These are phyloP conservation scores for Eciton burchellii DNA, from an alignment of 1,140 invertebrate genomes.

Conservation along the genomic window DNA sequence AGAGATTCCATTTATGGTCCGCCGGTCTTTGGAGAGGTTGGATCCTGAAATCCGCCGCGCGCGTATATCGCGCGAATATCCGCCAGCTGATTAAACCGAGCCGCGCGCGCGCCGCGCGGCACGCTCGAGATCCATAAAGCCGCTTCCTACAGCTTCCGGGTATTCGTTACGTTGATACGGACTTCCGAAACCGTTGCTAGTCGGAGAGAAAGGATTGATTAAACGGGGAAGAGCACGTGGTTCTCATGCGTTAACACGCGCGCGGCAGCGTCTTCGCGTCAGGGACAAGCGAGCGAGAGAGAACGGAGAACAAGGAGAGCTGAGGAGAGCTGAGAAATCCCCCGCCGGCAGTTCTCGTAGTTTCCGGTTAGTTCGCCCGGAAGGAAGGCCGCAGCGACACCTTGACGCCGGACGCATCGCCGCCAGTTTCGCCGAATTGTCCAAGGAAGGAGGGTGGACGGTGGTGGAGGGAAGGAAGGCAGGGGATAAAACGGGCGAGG, in stretches of 20 bases:
- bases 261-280: background rate
- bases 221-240: constrained; percentile 54
- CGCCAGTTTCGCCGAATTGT: constrained; percentile 55
- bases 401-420: constrained; percentile 40
- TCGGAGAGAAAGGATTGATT: constrained; percentile 58
- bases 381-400: constrained; percentile 54
- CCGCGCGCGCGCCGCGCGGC: constrained; percentile 55
- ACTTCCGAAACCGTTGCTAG: constrained; percentile 49
- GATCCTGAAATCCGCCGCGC: constrained; percentile 46
- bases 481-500: constrained; percentile 74
- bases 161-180: constrained; percentile 67
- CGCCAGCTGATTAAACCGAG: constrained; percentile 71
- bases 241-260: too few species aligned
- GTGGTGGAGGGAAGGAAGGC: background rate
- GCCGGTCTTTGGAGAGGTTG: constrained; percentile 25
- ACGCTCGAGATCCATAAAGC: constrained; percentile 63
- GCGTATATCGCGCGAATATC: constrained; percentile 54
- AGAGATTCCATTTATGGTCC: constrained; percentile 49
- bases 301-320: constrained; percentile 11
- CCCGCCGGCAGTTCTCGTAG: constrained; percentile 19
- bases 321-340: background rate
- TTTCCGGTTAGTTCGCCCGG: constrained; percentile 46
- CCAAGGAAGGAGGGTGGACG: constrained; percentile 48
- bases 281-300: background rate
- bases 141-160: constrained; percentile 49